Evolutionary conservation across 2,113 vertebrate genomes (phyloP).

Genomic region (Naja naja): DNA sequence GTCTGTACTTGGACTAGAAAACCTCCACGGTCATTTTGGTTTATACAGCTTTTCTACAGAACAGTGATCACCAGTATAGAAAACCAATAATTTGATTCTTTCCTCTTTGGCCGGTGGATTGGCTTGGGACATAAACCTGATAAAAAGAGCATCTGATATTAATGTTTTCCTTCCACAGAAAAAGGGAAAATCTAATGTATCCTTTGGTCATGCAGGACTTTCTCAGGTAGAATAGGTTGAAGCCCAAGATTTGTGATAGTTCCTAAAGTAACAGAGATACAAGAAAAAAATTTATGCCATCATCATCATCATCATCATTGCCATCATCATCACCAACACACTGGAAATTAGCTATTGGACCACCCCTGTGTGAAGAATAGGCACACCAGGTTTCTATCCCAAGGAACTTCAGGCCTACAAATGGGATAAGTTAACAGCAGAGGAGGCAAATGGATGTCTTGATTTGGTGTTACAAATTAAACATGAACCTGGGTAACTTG

Average conservation of each 20-base stretch:
- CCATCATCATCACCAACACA: neutral
- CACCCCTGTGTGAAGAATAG: neutral
- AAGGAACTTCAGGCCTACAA: neutral
- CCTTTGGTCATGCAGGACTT: neutral
- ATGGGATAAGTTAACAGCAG: too few species aligned
- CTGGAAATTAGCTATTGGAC: neutral
- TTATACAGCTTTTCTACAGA: neutral
- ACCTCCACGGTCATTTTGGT: neutral
- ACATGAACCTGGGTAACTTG: neutral
- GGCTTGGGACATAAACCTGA: neutral
- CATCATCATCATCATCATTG: neutral
- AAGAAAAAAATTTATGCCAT: neutral
- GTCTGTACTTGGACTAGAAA: neutral
- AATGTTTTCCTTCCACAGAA: neutral
- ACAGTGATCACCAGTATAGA: neutral
- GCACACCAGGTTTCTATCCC: neutral
- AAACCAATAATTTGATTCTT: neutral
- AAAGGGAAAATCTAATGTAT: neutral
- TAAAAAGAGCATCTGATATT: neutral
- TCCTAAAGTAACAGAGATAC: neutral
- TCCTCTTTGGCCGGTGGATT: neutral
- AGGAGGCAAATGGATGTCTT: neutral
- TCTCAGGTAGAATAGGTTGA: neutral
- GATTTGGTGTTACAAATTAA: neutral
- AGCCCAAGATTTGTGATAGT: neutral